These are phyloP conservation scores for Elegia similella DNA, from an alignment of 2,888 invertebrate species.

Conservation along the genomic window DNA sequence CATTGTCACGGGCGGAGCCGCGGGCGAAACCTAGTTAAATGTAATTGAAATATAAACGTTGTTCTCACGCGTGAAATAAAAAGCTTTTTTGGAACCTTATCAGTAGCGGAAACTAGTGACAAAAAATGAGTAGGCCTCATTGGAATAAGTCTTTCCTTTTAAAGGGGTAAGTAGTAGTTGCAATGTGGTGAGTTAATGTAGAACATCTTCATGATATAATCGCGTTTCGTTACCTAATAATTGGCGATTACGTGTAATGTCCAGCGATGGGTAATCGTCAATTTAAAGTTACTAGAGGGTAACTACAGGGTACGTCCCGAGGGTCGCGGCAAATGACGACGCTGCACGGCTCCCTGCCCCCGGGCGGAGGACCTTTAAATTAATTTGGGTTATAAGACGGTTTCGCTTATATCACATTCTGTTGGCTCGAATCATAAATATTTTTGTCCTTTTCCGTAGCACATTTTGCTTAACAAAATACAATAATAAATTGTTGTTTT, in stretches of 20 bases:
- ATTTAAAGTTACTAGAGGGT: slow-evolving; percentile 60
- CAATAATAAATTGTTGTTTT: no score
- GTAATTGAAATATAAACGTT: no score
- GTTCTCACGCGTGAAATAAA: no score
- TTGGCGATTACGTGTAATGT: slow-evolving; percentile 39
- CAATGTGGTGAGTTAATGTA: no score
- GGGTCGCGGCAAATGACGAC: slow-evolving; percentile 31
- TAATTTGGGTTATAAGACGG: slow-evolving; percentile 9
- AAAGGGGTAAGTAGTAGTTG: no score
- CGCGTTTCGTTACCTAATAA: slow-evolving; percentile 41
- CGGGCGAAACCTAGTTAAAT: no score
- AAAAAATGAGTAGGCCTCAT: no score
- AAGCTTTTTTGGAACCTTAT: no score
- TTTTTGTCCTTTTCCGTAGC: not conserved
- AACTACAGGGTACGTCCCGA: slow-evolving; percentile 42
- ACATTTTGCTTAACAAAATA: no score
- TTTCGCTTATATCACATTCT: not conserved
- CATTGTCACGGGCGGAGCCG: no score
- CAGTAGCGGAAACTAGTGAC: no score
- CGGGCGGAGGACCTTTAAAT: slow-evolving; percentile 4
- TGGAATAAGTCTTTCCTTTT: no score
- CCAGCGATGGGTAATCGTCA: slow-evolving; percentile 55
- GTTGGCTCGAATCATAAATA: not conserved
- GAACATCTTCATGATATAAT: not conserved
- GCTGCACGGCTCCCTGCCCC: slow-evolving; percentile 21